These are phyloP conservation scores for Emydocephalus ijimae DNA, from an alignment of 2,113 vertebrate species.

Conservation along the genomic window DNA sequence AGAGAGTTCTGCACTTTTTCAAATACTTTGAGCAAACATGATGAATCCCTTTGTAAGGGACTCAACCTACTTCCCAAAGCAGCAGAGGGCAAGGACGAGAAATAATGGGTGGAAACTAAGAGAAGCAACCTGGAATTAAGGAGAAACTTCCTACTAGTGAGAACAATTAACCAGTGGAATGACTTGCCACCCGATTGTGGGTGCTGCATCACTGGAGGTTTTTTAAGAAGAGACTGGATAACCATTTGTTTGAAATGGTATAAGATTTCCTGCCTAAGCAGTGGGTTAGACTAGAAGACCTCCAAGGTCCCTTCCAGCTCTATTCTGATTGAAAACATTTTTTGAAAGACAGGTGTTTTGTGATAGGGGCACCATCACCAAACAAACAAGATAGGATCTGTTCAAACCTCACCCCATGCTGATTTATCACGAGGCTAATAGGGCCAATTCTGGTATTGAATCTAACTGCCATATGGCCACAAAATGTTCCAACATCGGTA, in stretches of 20 bases:
- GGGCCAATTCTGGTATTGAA: conserved; percentile 45
- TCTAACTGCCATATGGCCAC: conserved; percentile 47
- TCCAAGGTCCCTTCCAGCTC: background rate
- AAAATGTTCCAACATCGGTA: conserved; percentile 33
- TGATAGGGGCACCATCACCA: background rate
- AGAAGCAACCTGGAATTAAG: too few species aligned
- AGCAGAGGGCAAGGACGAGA: too few species aligned
- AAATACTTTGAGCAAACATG: background rate
- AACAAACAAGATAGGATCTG: conserved; percentile 47
- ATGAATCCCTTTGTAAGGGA: background rate
- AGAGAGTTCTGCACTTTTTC: background rate
- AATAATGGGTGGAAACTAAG: too few species aligned
- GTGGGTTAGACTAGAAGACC: background rate
- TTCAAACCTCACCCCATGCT: background rate
- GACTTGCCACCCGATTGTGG: background rate
- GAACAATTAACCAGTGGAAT: background rate
- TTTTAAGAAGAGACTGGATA: background rate
- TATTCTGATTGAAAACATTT: background rate
- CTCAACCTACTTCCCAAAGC: too few species aligned
- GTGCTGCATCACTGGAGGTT: background rate
- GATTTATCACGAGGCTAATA: conserved; percentile 37
- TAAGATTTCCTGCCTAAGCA: background rate
- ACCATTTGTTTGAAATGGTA: background rate
- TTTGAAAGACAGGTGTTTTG: background rate
- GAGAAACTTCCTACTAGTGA: too few species aligned